A percentile compares a stretch with the other conserved stretches of the same genome.
Evolutionary conservation across 2,113 vertebrate genomes (phyloP).

Genomic region (Ptilorrhoa leucosticta): DNA sequence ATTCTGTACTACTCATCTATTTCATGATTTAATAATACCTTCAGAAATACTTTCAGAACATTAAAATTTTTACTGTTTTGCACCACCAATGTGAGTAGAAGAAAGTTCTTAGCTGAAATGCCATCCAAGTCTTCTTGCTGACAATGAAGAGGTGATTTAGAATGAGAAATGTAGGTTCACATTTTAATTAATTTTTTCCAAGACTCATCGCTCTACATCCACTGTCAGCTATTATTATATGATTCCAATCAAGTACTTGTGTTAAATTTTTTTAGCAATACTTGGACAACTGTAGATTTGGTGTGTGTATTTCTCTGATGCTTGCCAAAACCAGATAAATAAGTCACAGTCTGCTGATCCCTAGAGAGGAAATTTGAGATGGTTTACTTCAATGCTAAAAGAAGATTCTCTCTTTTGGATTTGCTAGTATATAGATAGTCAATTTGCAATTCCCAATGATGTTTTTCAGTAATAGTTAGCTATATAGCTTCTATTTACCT

Average conservation of each 20-base stretch:
- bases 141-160: not conserved
- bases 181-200: not conserved
- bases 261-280: not conserved
- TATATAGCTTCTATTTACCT: not conserved
- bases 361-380: not conserved
- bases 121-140: not conserved
- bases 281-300: not conserved
- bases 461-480: not conserved
- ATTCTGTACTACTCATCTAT: not conserved
- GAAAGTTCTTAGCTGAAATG: not conserved
- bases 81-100: not conserved
- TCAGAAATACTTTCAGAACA: not conserved
- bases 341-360: not conserved
- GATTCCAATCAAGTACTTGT: not conserved
- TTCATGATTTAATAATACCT: not conserved
- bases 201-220: not conserved
- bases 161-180: not conserved
- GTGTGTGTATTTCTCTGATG: fast-evolving
- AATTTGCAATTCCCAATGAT: not conserved
- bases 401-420: not conserved
- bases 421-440: not conserved
- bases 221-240: not conserved
- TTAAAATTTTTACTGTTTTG: not conserved
- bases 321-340: not conserved
- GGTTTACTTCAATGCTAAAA: not conserved